Conservation (phyloP, 1,140 invertebrate species). For the Drosophila pallidifrons region DNA sequence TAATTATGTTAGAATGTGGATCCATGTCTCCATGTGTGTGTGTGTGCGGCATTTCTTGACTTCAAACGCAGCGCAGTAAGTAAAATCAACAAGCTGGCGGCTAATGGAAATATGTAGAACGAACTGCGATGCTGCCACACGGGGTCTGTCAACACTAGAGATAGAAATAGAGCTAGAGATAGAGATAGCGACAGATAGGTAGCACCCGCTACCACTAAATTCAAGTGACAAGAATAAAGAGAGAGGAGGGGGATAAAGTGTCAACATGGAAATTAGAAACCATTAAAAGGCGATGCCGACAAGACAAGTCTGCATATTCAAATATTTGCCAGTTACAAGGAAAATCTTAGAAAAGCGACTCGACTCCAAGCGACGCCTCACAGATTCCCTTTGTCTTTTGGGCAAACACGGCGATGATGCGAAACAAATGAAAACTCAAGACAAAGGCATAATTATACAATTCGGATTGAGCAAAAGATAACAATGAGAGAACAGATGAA, state of each 20-base stretch:
- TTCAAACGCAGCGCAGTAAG: slow-evolving; percentile 31
- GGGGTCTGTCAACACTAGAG: slow-evolving; percentile 65
- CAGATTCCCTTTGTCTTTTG: slow-evolving; percentile 7
- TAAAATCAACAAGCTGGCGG: slow-evolving; percentile 52
- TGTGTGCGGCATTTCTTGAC: slow-evolving; percentile 37
- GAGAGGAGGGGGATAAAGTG: slow-evolving; percentile 29
- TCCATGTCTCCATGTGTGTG: slow-evolving; percentile 9
- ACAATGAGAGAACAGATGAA: not conserved
- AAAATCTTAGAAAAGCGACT: slow-evolving; percentile 51
- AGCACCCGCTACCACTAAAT: slow-evolving; percentile 11
- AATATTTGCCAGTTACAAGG: slow-evolving; percentile 68
- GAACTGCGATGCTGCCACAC: slow-evolving; percentile 26
- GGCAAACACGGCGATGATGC: slow-evolving; percentile 37
- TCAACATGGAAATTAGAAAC: slow-evolving; percentile 78
- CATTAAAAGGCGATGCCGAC: slow-evolving; percentile 73
- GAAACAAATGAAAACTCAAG: slow-evolving; percentile 29
- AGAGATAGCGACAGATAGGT: slow-evolving; percentile 52
- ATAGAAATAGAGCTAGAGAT: slow-evolving; percentile 14
- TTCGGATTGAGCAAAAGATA: not conserved
- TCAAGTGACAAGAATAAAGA: slow-evolving; percentile 14
- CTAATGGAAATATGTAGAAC: slow-evolving; percentile 52
- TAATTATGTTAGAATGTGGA: slow-evolving; percentile 49
- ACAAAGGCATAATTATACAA: slow-evolving; percentile 12
- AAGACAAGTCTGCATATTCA: slow-evolving; percentile 39
- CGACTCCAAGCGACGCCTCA: slow-evolving; percentile 19